Evolutionary conservation across 2,888 invertebrate genomes (phyloP), one percentile per base, ranked within the genome.

Genomic region (Amphimallon solstitiale): DNA sequence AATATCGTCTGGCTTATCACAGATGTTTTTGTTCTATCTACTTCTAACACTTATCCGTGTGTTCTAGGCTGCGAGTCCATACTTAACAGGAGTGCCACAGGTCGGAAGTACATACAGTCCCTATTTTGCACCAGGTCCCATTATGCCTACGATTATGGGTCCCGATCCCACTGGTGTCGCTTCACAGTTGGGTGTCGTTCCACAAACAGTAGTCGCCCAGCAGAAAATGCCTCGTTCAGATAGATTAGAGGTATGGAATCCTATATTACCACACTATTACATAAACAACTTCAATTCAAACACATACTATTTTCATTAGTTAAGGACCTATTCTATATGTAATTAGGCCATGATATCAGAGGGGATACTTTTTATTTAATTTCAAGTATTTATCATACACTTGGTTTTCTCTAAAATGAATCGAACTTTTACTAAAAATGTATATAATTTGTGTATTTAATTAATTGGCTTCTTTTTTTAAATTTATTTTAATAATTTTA

Each of bases 161-260:
- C 94, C 93, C 75, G 94, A 94, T 86, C 94, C 92, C 71, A 86
- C 92, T 78, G 82, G 88, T 81, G 90, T 90, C 72, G 92, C 90
- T 78, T 93, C 93, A 80, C 93, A 92, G 74, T 87, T 94, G 77
- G 92, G 93, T 74, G 91, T 90, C 78, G 91, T 90, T 84, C 93
- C 89, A 84, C 94, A 93, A 87, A 92, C 90, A 83, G 94, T 92
- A 83, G 92, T 91, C 85, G 85, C 88, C 78, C 92, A 95, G 86
- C 95, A 95, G 87, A 96, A 97, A 87, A 89, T 95, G 89, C 93
- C 94, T 78, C 92, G 96, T 85, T 92, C 95, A 83, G 96, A 96
- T 86, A 90, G 97, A 87, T 90, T 97, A 86, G 96, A 97, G 95
- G 97, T 96, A 89, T 89, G 91, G 63, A 70, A 62, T 12, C 5